A percentile compares a stretch with the other conserved stretches of the same genome.
These are phyloP conservation scores for Lordiphosa mommai DNA, from an alignment of 1,140 invertebrate species.

Conservation along the genomic window DNA sequence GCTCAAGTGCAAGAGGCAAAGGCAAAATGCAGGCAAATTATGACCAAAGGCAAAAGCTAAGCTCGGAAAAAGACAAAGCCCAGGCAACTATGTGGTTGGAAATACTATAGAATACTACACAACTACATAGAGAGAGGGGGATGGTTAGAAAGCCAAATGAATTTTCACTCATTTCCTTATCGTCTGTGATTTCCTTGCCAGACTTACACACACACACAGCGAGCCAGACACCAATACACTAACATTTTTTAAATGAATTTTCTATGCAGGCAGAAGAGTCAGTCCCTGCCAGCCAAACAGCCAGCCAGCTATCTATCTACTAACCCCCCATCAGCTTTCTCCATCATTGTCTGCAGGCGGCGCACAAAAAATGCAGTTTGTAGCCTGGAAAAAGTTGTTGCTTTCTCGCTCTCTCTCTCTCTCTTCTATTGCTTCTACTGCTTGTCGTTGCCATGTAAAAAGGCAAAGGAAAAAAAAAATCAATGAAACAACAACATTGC, in stretches of 20 bases:
- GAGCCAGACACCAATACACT: slow-evolving; percentile 10
- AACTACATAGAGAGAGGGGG: not conserved
- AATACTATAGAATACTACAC: slow-evolving; percentile 38
- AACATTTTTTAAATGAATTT: slow-evolving; percentile 65
- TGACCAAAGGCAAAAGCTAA: slow-evolving; percentile 26
- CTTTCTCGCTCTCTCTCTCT: not conserved
- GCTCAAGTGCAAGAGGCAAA: slow-evolving; percentile 48
- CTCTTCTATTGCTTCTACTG: slow-evolving; percentile 13
- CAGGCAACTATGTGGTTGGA: not conserved
- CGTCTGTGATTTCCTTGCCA: slow-evolving; percentile 77
- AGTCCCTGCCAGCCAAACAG: slow-evolving; percentile 1
- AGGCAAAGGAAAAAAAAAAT: slow-evolving; percentile 37
- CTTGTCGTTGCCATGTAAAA: slow-evolving; percentile 11
- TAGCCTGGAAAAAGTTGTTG: slow-evolving; percentile 53
- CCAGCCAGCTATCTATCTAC: slow-evolving; percentile 1
- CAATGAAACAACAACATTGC: slow-evolving; percentile 61
- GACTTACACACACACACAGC: slow-evolving; percentile 37
- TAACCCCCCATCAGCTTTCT: slow-evolving; percentile 15
- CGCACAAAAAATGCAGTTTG: slow-evolving; percentile 74
- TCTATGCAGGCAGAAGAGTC: slow-evolving; percentile 59
- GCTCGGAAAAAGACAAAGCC: slow-evolving; percentile 13
- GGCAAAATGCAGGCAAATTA: slow-evolving; percentile 65
- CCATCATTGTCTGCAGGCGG: slow-evolving; percentile 56
- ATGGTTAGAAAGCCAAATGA: slow-evolving; percentile 51
- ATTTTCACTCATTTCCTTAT: slow-evolving; percentile 78